Evolutionary conservation across 2,113 vertebrate species (phyloP), one percentile per base, ranked within the genome.

Genomic region (Galbula dea): DNA sequence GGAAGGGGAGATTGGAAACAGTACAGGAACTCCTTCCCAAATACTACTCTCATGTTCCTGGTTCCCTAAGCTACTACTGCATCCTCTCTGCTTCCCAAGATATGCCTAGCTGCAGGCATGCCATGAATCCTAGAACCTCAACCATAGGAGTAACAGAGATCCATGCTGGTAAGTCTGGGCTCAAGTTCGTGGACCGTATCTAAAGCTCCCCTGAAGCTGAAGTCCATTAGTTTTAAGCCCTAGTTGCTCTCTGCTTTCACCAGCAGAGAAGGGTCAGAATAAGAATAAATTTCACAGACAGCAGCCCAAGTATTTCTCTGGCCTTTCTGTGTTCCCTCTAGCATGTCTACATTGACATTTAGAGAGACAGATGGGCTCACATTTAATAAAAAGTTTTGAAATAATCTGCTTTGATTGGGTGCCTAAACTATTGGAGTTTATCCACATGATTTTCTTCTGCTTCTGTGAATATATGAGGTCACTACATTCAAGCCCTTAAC

Each of bases 251-350:
- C 51, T 85, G 54, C 54, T 96, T 95, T 93, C 86, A 85, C 24
- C 55, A 87, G 46, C 63, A 85, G 34, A 63, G 49, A 69, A 15
- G 46, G 20, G 21, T 92, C 63, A 89, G 55, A 84, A 76, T 49
- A 92, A 69, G 81, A 95, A 88, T 77, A 91, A 69, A 80, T 89
- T 80, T 83, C 74, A 63, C 27, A 74, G 67, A 71, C 74, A 96
- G 30, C 2, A 16, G 59, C 67, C 54, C n/a, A 83, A 73, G 51
- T 92, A 82, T 87, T 93, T 34, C 26, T 85, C 63, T 93, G 71
- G 58, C 87, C 82, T 80, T 95, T 93, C n/a, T 87, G 32, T 85
- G 24, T 93, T 91, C 72, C 71, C 67, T 92, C 58, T 80, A 92
- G 84, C 82, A 67, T 93, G 71, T 77, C 81, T 85, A 36, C 43